phyloP scores from a whole-genome alignment of 2,797 vertebrate genomes.

The Leuciscus waleckii region DNA sequence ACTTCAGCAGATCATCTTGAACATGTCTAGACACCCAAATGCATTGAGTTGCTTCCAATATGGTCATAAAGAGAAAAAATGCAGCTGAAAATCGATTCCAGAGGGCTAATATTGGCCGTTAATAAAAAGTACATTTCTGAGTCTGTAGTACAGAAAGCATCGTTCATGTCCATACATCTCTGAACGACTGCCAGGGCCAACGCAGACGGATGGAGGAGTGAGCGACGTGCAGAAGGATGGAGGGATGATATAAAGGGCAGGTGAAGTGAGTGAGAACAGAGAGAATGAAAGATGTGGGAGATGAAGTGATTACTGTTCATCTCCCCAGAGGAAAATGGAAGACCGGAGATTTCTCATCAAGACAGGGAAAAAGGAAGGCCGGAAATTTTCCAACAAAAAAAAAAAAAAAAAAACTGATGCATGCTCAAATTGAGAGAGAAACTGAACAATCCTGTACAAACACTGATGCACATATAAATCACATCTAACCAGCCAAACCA shows the following conservation, averaged over 20 bases:
- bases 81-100: neutral
- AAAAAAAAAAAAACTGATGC: neutral
- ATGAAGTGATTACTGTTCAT: neutral
- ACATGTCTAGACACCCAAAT: neutral
- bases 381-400: no score
- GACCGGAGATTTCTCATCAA: neutral
- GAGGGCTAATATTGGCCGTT: neutral
- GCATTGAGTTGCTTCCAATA: neutral
- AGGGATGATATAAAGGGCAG: slow-evolving; percentile 1
- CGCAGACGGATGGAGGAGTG: neutral
- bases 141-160: neutral
- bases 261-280: neutral
- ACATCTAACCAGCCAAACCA: neutral
- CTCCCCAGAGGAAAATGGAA: slow-evolving; percentile 10
- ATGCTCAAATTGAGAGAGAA: neutral
- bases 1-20: neutral
- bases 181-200: neutral
- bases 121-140: slow-evolving; percentile 12
- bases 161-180: neutral
- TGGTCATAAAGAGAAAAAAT: neutral
- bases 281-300: slow-evolving; percentile 16
- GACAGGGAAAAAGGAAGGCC: no score
- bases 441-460: neutral
- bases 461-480: neutral
- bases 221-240: neutral